Evolutionary conservation across 2,888 invertebrate genomes (phyloP).

Genomic region (Tricholauxania praeusta): DNA sequence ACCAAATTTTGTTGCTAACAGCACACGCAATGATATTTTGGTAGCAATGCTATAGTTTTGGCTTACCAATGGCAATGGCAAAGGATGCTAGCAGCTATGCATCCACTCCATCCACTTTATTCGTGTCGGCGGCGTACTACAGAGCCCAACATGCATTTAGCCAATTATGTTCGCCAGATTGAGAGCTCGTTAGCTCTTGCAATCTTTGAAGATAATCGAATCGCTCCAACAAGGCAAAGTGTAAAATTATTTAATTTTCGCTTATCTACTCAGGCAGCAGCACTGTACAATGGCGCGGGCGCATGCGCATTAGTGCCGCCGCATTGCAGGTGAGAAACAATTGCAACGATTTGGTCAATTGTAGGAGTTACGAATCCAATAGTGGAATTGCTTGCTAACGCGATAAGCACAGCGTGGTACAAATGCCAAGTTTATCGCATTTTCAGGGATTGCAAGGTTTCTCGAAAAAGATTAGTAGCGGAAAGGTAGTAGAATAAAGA

Average conservation of each 20-base stretch:
- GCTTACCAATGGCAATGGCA: no score
- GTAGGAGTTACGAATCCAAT: slow-evolving; percentile 19
- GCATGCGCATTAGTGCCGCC: slow-evolving; percentile 15
- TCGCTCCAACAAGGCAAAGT: slow-evolving; percentile 45
- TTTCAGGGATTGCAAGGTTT: no score
- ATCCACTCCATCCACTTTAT: slow-evolving; percentile 10
- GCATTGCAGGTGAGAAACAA: slow-evolving; percentile 5
- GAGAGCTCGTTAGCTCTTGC: slow-evolving; percentile 48
- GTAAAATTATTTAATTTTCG: slow-evolving; percentile 52
- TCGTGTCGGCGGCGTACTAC: slow-evolving; percentile 9
- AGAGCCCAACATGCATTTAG: slow-evolving; percentile 33
- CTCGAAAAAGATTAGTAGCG: no score
- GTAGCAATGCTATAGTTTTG: no score
- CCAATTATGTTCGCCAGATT: slow-evolving; percentile 51
- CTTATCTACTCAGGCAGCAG: slow-evolving; percentile 44
- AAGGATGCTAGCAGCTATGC: slow-evolving; percentile 34
- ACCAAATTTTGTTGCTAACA: not conserved
- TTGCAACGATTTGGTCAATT: slow-evolving; percentile 23
- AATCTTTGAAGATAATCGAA: slow-evolving; percentile 43
- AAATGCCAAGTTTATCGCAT: no score
- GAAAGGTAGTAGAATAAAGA: no score
- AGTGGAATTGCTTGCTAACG: slow-evolving; percentile 30
- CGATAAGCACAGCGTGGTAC: slow-evolving; percentile 14
- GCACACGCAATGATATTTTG: not conserved
- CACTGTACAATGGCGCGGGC: slow-evolving; percentile 36